Evolutionary conservation across 2,797 vertebrate species (phyloP).

Genomic region (Brachymystax lenok): DNA sequence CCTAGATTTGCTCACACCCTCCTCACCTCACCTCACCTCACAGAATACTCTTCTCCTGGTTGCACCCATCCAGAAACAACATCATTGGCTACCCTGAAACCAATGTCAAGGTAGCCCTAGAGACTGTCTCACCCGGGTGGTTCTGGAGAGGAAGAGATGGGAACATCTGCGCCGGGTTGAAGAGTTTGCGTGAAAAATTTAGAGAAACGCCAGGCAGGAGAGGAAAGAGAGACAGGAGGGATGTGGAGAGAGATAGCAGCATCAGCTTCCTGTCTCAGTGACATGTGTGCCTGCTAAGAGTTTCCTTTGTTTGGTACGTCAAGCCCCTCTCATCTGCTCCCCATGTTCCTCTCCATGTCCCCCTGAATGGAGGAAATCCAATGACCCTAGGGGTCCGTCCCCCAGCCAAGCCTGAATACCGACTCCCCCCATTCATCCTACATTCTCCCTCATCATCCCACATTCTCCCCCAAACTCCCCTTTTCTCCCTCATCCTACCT

Average conservation of each 20-base stretch:
- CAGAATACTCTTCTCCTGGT: not conserved
- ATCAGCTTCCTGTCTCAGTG: constrained; percentile 18
- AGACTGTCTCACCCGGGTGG: not conserved
- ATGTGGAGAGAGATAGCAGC: not conserved
- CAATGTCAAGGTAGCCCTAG: not conserved
- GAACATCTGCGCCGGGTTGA: not conserved
- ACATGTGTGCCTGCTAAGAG: constrained; percentile 24
- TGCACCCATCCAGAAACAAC: not conserved
- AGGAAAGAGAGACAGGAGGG: not conserved
- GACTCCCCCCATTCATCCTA: not conserved
- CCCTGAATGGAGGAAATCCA: constrained; percentile 26
- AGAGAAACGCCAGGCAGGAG: constrained; percentile 1
- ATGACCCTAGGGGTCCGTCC: constrained; percentile 13
- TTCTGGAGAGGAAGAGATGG: constrained; percentile 1
- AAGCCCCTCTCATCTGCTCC: constrained; percentile 19
- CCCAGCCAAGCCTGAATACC: constrained; percentile 33
- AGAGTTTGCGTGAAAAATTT: not conserved
- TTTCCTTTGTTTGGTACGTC: constrained; percentile 31
- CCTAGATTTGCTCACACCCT: not conserved
- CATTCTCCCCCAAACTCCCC: not conserved
- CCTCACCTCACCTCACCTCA: not conserved
- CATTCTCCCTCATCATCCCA: not conserved
- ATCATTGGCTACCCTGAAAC: not conserved
- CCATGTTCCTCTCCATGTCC: not conserved
- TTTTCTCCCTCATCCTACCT: constrained; percentile 1